Conservation (phyloP, 2,797 vertebrate genomes). For the Synaphobranchus kaupii region DNA sequence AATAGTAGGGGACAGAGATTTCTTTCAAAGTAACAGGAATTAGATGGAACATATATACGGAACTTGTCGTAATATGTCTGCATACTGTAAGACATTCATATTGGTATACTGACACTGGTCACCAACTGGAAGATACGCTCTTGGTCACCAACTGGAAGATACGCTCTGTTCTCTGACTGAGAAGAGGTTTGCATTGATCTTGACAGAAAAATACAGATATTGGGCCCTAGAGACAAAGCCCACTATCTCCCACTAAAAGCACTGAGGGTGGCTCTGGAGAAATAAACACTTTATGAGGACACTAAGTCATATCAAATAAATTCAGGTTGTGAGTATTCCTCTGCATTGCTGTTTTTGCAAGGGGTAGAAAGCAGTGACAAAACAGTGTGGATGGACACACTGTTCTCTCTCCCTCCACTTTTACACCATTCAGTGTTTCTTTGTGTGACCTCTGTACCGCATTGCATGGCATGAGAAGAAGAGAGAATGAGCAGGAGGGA, state of each 20-base stretch:
- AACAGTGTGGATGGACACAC: slow-evolving; percentile 33
- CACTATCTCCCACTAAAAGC: slow-evolving; percentile 12
- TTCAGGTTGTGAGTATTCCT: slow-evolving; percentile 19
- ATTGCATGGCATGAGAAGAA: slow-evolving; percentile 33
- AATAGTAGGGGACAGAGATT: background rate
- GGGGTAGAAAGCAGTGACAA: slow-evolving; percentile 20
- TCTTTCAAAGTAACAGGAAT: background rate
- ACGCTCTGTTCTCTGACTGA: slow-evolving; percentile 43
- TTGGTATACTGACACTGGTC: background rate
- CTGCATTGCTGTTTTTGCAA: slow-evolving; percentile 28
- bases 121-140: slow-evolving; percentile 5
- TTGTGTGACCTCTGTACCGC: slow-evolving; percentile 1
- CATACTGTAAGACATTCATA: background rate
- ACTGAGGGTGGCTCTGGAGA: background rate
- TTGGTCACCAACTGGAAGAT: slow-evolving; percentile 9
- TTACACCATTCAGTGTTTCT: slow-evolving; percentile 22
- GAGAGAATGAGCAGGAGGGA: slow-evolving; percentile 46
- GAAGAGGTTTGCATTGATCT: slow-evolving; percentile 39
- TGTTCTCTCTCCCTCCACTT: slow-evolving; percentile 46
- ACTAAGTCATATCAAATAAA: slow-evolving; percentile 22
- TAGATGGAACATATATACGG: background rate
- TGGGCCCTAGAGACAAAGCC: slow-evolving; percentile 4
- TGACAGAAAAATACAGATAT: slow-evolving; percentile 12
- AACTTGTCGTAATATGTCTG: background rate
- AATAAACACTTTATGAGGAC: slow-evolving; percentile 26